Percentiles rank a stretch among this genome's conserved stretches.
Conservation (phyloP, 2,888 invertebrate genomes). For the Calameuta filiformis region DNA sequence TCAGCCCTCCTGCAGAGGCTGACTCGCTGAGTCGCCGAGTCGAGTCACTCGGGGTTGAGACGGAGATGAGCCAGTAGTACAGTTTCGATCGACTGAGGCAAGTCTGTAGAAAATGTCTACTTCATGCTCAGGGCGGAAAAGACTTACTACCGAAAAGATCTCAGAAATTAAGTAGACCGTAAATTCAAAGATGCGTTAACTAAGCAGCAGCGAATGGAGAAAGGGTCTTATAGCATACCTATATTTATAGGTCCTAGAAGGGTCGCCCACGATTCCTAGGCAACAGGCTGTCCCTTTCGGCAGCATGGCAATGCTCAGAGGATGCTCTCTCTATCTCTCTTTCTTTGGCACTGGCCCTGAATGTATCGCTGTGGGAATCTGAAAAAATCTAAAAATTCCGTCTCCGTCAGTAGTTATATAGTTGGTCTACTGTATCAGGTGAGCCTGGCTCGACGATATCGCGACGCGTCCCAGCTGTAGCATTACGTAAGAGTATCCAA, state of each 20-base stretch:
- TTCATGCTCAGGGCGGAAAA: background rate
- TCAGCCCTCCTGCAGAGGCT: conserved; percentile 34
- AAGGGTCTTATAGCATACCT: too few relatives aligned
- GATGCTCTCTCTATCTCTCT: conserved; percentile 1
- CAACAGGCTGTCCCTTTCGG: background rate
- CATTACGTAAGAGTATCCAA: background rate
- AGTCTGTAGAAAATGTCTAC: background rate
- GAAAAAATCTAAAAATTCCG: background rate
- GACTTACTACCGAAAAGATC: background rate
- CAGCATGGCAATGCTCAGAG: too few relatives aligned
- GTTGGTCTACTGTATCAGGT: background rate
- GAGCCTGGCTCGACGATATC: background rate
- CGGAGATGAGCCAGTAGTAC: background rate
- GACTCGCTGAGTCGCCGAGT: background rate
- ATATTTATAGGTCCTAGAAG: too few relatives aligned
- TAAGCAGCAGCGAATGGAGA: background rate
- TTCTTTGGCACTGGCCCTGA: conserved; percentile 2
- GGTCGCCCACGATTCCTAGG: too few relatives aligned
- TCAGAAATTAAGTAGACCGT: background rate
- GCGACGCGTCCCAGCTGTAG: background rate
- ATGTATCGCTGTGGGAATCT: background rate
- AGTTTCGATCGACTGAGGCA: background rate
- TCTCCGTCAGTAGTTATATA: background rate
- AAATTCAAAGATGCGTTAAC: background rate
- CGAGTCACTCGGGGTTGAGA: conserved; percentile 2